Conservation (phyloP, 1,140 invertebrate genomes). For the Octopus bimaculoides region DNA sequence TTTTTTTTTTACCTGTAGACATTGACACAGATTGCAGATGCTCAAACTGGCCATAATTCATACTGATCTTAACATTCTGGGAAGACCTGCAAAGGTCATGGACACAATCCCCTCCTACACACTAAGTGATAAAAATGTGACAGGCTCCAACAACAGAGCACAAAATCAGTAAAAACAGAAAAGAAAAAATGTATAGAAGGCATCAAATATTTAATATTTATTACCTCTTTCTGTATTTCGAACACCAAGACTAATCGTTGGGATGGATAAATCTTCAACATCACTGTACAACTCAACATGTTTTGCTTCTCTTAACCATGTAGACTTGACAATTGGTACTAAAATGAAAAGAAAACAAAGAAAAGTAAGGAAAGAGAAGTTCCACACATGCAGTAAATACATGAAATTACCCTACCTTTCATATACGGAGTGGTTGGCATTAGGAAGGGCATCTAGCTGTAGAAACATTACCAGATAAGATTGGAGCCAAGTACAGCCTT, state of each 20-base stretch:
- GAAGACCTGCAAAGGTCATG: too few relatives aligned
- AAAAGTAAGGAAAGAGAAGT: too few relatives aligned
- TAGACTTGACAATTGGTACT: constrained; percentile 73
- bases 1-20: too few relatives aligned
- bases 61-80: too few relatives aligned
- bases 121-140: neutral
- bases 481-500: too few relatives aligned
- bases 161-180: neutral
- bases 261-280: constrained; percentile 66
- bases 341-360: constrained; percentile 21
- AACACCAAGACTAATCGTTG: constrained; percentile 69
- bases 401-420: too few relatives aligned
- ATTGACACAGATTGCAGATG: too few relatives aligned
- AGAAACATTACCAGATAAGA: too few relatives aligned
- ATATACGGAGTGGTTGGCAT: too few relatives aligned
- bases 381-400: too few relatives aligned
- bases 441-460: too few relatives aligned
- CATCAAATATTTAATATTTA: neutral
- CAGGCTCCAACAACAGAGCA: neutral
- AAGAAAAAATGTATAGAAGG: neutral
- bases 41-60: too few relatives aligned
- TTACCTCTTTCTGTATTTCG: constrained; percentile 72
- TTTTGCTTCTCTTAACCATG: constrained; percentile 72
- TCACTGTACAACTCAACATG: constrained; percentile 80
- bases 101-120: neutral